These are phyloP conservation scores for Bhutanitis thaidina DNA, from an alignment of 2,888 invertebrate species.

Conservation along the genomic window DNA sequence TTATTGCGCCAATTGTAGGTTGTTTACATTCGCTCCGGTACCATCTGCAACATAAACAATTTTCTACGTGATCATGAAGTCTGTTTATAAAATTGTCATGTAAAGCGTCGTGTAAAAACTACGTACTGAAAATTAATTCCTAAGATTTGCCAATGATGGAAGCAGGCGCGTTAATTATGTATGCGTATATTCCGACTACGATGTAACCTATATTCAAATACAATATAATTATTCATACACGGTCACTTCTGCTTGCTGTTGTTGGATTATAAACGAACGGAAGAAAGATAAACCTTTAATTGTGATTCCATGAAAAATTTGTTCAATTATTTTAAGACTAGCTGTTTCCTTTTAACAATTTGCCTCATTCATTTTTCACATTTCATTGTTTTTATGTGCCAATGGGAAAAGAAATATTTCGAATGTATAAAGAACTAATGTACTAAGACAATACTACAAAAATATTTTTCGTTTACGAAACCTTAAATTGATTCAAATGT, in stretches of 20 bases:
- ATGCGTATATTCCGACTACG: slow-evolving; percentile 44
- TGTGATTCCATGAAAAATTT: neutral
- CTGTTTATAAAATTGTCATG: neutral
- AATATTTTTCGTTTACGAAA: too few relatives aligned
- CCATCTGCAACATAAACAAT: slow-evolving; percentile 5
- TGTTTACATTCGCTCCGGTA: slow-evolving; percentile 48
- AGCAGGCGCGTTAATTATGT: slow-evolving; percentile 41
- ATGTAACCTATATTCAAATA: slow-evolving; percentile 64
- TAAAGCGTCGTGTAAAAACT: too few relatives aligned
- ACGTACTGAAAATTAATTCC: too few relatives aligned
- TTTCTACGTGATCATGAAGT: neutral
- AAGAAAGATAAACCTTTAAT: neutral
- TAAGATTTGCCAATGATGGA: slow-evolving; percentile 25
- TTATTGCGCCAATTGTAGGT: slow-evolving; percentile 71
- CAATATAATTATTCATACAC: slow-evolving; percentile 63
- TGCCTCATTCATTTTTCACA: too few relatives aligned
- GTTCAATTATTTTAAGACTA: too few relatives aligned
- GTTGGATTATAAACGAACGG: slow-evolving; percentile 23
- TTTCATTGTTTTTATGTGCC: too few relatives aligned
- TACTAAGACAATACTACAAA: too few relatives aligned
- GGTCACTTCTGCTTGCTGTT: slow-evolving; percentile 41
- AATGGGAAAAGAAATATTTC: too few relatives aligned
- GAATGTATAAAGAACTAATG: too few relatives aligned
- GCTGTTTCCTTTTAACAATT: too few relatives aligned
- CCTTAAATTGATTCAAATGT: too few relatives aligned